Conservation (phyloP, 2,113 vertebrate genomes). For the Phylloscopus whistleri region DNA sequence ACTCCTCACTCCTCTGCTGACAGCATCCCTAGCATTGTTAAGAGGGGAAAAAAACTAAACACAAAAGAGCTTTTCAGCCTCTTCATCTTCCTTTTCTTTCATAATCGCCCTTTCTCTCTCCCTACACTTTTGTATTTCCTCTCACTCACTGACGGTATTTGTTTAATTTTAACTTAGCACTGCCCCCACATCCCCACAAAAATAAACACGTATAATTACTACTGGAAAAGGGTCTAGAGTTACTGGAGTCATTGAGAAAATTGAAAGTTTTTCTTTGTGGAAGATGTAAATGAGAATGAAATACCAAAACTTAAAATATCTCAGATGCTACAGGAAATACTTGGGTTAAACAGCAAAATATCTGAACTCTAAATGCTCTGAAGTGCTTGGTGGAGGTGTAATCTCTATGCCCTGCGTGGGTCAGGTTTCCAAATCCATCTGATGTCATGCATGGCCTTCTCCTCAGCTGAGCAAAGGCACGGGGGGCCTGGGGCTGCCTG, state of each 20-base stretch:
- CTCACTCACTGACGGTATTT: not conserved
- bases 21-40: not conserved
- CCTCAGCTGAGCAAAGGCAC: not conserved
- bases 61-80: not conserved
- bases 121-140: not conserved
- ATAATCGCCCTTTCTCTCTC: not conserved
- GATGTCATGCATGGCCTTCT: not conserved
- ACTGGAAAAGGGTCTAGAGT: not conserved
- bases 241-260: not conserved
- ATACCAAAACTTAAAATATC: not conserved
- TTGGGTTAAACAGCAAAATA: not conserved
- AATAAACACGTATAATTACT: not conserved
- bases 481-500: not conserved
- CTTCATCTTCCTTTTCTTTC: not conserved
- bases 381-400: not conserved
- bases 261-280: not conserved
- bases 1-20: not conserved
- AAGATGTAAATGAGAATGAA: not conserved
- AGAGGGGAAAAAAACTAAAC: not conserved
- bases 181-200: not conserved
- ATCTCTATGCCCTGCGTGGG: accelerated
- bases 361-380: not conserved
- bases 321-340: not conserved
- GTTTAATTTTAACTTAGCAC: not conserved
- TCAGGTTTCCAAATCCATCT: not conserved